phyloP scores from a whole-genome alignment of 2,888 invertebrate species.

The Marasmarcha lunaedactyla region DNA sequence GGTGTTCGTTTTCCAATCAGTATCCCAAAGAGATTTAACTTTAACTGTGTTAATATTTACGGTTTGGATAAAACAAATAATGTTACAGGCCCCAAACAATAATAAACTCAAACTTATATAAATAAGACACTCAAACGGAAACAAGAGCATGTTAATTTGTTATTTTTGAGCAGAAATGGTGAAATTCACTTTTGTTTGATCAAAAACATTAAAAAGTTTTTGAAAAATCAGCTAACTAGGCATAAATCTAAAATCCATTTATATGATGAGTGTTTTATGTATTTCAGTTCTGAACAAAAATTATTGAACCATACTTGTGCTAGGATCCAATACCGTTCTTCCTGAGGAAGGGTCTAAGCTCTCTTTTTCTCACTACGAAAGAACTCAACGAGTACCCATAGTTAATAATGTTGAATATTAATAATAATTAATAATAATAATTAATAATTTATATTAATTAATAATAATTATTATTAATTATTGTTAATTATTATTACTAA shows the following conservation, averaged over 20 bases:
- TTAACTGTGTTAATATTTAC: not conserved
- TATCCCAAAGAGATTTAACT: too few relatives aligned
- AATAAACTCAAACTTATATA: too few relatives aligned
- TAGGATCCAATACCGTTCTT: too few relatives aligned
- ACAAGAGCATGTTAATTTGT: conserved; percentile 11
- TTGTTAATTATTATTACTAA: too few relatives aligned
- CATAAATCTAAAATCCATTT: conserved; percentile 5
- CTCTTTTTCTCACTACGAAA: not conserved
- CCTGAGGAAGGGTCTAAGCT: not conserved
- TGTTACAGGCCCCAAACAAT: conserved; percentile 9
- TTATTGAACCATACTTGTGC: too few relatives aligned
- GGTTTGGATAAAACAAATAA: conserved; percentile 6
- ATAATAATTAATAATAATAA: too few relatives aligned
- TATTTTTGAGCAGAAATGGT: conserved; percentile 4
- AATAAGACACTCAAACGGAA: conserved; percentile 8
- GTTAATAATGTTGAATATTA: too few relatives aligned
- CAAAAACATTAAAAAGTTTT: conserved; percentile 11
- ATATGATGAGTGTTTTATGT: conserved; percentile 10
- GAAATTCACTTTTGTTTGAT: conserved; percentile 15
- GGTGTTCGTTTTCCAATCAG: too few relatives aligned
- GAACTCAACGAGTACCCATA: not conserved
- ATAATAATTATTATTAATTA: too few relatives aligned
- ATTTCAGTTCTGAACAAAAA: not conserved
- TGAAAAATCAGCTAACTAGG: conserved; percentile 9
- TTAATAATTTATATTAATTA: too few relatives aligned